Evolutionary conservation across 2,888 invertebrate species (phyloP).

Genomic region (Tetragonisca angustula): DNA sequence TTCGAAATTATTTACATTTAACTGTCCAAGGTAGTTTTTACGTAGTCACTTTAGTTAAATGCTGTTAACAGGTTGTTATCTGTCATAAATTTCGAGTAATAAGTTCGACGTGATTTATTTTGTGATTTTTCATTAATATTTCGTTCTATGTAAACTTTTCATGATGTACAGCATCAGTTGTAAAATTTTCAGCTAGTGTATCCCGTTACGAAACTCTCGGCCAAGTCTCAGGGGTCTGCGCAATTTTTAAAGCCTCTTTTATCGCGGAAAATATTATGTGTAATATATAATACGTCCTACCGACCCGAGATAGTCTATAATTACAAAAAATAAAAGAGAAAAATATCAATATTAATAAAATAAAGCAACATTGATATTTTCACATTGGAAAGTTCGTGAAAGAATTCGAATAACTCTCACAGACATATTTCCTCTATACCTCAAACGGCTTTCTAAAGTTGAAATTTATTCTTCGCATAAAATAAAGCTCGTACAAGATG

Average conservation of each 20-base stretch:
- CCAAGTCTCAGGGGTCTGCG: background rate
- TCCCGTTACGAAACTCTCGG: background rate
- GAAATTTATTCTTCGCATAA: background rate
- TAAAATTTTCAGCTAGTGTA: conserved; percentile 4
- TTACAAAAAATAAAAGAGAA: no score
- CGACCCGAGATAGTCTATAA: no score
- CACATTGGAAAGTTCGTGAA: background rate
- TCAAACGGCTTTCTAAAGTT: background rate
- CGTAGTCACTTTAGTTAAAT: background rate
- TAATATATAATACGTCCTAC: background rate
- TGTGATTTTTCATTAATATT: background rate
- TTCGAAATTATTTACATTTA: no score
- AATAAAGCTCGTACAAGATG: background rate
- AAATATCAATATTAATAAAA: background rate
- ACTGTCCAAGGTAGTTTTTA: background rate
- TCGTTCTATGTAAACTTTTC: background rate
- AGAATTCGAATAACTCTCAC: background rate
- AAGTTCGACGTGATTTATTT: background rate
- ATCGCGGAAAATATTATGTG: background rate
- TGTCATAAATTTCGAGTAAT: background rate
- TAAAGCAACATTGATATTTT: background rate
- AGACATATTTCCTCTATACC: background rate
- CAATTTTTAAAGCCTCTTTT: background rate
- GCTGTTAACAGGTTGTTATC: background rate
- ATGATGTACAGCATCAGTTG: background rate